Evolutionary conservation across 2,113 vertebrate species (phyloP).

Genomic region (Dromiciops gliroides): DNA sequence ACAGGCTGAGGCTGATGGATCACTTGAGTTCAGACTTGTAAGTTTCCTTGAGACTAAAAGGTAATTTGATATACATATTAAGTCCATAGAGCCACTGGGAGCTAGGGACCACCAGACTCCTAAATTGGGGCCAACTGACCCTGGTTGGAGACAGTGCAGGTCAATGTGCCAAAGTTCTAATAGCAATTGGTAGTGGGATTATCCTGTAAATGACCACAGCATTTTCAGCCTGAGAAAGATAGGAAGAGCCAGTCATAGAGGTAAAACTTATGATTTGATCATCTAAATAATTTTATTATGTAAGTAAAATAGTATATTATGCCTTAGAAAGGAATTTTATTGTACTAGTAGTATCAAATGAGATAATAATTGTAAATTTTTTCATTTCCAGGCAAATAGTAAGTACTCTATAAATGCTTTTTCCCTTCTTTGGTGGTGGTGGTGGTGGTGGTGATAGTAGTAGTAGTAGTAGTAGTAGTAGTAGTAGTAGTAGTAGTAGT

Average conservation of each 20-base stretch:
- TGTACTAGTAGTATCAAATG: not conserved
- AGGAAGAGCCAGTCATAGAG: not conserved
- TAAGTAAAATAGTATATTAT: not conserved
- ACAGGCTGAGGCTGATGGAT: not conserved
- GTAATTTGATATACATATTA: not conserved
- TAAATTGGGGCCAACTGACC: not conserved
- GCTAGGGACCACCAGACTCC: not conserved
- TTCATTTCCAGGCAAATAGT: not conserved
- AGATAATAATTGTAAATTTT: not conserved
- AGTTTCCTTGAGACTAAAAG: not conserved
- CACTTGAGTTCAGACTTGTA: not conserved
- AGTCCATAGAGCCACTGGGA: not conserved
- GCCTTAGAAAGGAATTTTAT: not conserved
- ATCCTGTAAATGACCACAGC: not conserved
- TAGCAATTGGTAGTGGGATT: not conserved
- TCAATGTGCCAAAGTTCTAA: not conserved
- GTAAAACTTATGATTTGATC: not conserved
- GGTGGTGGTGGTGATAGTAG: too few relatives aligned
- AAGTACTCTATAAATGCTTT: not conserved
- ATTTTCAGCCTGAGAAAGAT: not conserved
- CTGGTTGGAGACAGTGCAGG: not conserved
- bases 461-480: too few relatives aligned
- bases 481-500: too few relatives aligned
- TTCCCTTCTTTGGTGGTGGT: not conserved
- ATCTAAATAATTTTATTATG: not conserved